Evolutionary conservation across 2,888 invertebrate genomes (phyloP), one percentile per base, ranked within the genome.

Genomic region (Dysmachus trigonus): DNA sequence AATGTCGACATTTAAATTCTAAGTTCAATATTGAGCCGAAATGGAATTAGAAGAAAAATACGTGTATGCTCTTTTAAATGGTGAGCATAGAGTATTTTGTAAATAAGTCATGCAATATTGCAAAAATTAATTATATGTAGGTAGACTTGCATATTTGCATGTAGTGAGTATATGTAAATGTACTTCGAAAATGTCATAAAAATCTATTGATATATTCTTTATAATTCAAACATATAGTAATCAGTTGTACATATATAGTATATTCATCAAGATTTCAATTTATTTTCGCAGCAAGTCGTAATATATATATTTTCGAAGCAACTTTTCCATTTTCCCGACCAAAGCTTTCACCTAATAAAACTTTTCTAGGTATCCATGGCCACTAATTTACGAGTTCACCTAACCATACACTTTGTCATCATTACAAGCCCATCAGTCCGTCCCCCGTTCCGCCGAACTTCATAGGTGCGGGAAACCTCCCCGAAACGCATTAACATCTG

Each of bases 341-440:
- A 13, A 38, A n/a, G 30, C 18, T 51, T 74, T 18, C 76, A 85
- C 73, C 53, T 76, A 74, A 33, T 85, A 74, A 51, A 74, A 74
- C 53, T 62, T 73, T 74, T 74, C 33, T 47, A 22, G 51, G 53
- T 74, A 74, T 74, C 35, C 71, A 62, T 22, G 18, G 71, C 86
- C 86, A 38, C 76, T 85, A 85, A 86, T 87, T 87, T 86, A 87
- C 87, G 86, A 79, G 82, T 84, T 62, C 85, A 83, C 87, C 86
- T 86, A 76, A 72, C 77, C 86, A 62, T 73, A 79, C 79, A 79
- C 86, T 87, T 86, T 87, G 86, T 87, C 87, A 86, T 87, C 87
- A 87, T 87, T 87, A 87, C 87, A 87, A 86, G 79, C 86, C 86
- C 86, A 86, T 87, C 87, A 87, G 41, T 1, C 18, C n/a, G 47